A percentile compares a stretch with the other conserved stretches of the same genome.
These are phyloP conservation scores for Drosophila auraria DNA, from an alignment of 1,140 invertebrate species.

Conservation along the genomic window DNA sequence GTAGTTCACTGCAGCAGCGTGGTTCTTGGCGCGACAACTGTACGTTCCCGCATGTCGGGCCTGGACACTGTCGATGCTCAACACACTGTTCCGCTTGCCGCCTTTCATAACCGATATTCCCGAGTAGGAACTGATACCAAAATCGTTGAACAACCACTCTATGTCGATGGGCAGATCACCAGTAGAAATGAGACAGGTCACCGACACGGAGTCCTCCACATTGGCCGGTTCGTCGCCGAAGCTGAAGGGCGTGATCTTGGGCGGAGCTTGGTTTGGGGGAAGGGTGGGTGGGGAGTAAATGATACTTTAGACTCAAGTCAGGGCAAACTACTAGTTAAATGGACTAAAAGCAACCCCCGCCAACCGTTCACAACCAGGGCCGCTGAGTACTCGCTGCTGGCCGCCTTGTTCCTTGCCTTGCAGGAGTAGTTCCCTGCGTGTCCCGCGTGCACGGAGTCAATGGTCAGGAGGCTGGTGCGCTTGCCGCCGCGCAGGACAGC, in stretches of 20 bases:
- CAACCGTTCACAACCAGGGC: conserved; percentile 91
- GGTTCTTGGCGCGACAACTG: conserved; percentile 90
- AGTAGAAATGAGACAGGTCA: conserved; percentile 91
- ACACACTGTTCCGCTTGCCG: conserved; percentile 87
- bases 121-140: conserved; percentile 79
- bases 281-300: conserved; percentile 4
- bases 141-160: conserved; percentile 91
- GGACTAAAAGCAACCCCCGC: conserved; percentile 1
- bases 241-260: conserved; percentile 86
- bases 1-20: conserved; percentile 89
- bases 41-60: conserved; percentile 89
- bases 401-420: conserved; percentile 91
- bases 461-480: conserved; percentile 90
- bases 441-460: conserved; percentile 89
- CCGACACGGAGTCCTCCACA: conserved; percentile 91
- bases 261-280: conserved; percentile 49
- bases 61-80: conserved; percentile 91
- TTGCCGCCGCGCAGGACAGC: conserved; percentile 76
- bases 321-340: background rate
- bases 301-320: conserved; percentile 11
- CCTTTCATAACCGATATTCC: conserved; percentile 86
- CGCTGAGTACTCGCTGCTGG: conserved; percentile 88
- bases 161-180: conserved; percentile 91
- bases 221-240: conserved; percentile 87
- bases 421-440: conserved; percentile 90